A percentile compares a stretch with the other conserved stretches of the same genome.
These are phyloP conservation scores for Pipra filicauda DNA, from an alignment of 2,113 vertebrate species.

Conservation along the genomic window DNA sequence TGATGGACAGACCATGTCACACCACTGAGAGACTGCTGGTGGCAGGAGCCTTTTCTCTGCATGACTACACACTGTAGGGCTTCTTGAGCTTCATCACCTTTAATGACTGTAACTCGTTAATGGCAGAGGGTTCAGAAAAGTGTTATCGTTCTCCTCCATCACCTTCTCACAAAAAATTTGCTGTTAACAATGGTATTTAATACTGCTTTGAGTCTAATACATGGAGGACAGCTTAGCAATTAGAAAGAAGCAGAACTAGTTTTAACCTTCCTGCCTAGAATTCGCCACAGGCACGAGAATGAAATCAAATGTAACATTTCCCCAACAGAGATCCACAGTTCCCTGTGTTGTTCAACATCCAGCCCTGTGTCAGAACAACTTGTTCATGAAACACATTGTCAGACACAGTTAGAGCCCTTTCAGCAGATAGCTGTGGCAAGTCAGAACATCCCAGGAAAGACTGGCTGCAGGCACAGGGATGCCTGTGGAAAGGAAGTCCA, in stretches of 20 bases:
- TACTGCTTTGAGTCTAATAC: neutral
- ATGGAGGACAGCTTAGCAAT: neutral
- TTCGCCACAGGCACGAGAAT: accelerated
- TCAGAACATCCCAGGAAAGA: neutral
- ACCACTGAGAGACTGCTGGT: neutral
- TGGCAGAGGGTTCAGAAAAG: neutral
- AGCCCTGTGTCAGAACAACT: accelerated
- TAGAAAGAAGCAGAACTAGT: neutral
- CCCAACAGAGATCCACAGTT: neutral
- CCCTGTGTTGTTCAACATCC: neutral
- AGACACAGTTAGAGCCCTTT: neutral
- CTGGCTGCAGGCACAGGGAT: neutral
- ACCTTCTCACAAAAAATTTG: neutral
- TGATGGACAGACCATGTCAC: neutral
- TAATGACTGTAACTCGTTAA: neutral
- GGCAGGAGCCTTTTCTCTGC: neutral
- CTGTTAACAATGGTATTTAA: neutral
- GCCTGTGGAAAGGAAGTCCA: neutral
- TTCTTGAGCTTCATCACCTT: neutral
- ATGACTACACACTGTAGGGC: accelerated
- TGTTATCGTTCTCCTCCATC: neutral
- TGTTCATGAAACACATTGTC: neutral
- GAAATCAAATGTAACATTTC: neutral
- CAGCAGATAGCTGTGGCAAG: neutral
- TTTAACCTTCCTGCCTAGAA: neutral